Percentiles rank a stretch among this genome's conserved stretches.
Evolutionary conservation across 2,113 vertebrate species (phyloP).

Genomic region (Archilochus colubris): DNA sequence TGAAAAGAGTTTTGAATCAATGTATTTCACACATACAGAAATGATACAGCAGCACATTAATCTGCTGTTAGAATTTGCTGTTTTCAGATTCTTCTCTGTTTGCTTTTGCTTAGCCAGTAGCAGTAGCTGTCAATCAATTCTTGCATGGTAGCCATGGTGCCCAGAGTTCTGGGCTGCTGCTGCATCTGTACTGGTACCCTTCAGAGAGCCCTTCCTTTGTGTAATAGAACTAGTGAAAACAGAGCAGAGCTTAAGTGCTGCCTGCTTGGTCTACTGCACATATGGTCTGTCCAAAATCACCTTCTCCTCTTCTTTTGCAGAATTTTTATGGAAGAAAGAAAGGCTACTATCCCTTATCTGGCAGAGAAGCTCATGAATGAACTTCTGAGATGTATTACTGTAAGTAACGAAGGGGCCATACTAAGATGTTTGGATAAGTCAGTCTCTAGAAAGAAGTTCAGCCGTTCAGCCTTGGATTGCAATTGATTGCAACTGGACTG

Average conservation of each 20-base stretch:
- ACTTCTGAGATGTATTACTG: conserved; percentile 71
- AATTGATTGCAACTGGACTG: neutral
- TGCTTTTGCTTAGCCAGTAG: neutral
- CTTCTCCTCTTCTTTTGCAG: neutral
- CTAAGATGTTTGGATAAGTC: neutral
- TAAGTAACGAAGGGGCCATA: conserved; percentile 34
- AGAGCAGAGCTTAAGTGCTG: neutral
- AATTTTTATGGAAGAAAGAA: conserved; percentile 48
- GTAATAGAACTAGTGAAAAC: neutral
- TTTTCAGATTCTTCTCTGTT: neutral
- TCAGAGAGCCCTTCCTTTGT: neutral
- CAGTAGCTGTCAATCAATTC: neutral
- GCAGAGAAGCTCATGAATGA: conserved; percentile 73
- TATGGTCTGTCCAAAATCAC: neutral
- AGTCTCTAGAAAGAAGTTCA: neutral
- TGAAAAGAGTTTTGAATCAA: neutral
- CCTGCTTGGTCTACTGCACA: neutral
- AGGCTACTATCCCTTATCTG: conserved; percentile 67
- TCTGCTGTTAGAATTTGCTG: neutral
- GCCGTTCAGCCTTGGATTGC: neutral
- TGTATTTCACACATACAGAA: neutral
- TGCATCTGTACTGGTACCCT: neutral
- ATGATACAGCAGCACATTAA: neutral
- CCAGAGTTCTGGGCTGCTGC: neutral
- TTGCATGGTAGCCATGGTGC: neutral